Evolutionary conservation across 2,888 invertebrate species (phyloP), one percentile per base, ranked within the genome.

Genomic region (Phorcus lineatus): DNA sequence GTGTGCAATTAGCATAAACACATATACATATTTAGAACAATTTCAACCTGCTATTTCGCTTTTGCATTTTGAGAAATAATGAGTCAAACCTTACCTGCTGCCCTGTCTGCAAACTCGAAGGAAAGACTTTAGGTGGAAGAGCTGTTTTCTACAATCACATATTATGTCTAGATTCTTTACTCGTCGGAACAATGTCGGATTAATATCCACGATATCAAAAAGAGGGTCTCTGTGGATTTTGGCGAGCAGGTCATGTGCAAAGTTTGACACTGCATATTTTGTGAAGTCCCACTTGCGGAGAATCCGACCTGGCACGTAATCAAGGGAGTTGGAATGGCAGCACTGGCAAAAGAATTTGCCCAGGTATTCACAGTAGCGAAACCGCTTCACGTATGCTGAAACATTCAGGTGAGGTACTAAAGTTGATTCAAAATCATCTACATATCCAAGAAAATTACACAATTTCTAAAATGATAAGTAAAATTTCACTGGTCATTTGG

Each of bases 321-420:
- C 95, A 80, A 95, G 94, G 91, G 96, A 95, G 92, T 96, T 96
- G 31, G 95, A 95, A 93, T 97, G 97, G 91, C 97, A 97, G 70
- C 96, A 96, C 16, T 96, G 96, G 90, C 97, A 97, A 93, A 97
- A 96, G 93, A 96, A 96, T 90, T 96, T 95, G 13, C 97, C 97
- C 82, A 96, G 94, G 93, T 97, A 97, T 88, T 96, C 95, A 91
- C 97, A 97, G 90, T 96, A 97, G 19, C 97, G 95, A 93, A 96
- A 96, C 87, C 95, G 95, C 81, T 95, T 95, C 16, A 96, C 95
- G 91, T 96, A 96, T 84, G 95, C 91, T 88, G 85, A 52, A 85
- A 84, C 62, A 47, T 47, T 47, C 47, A 47, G 47, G 13, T 9
- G 47, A 47, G 1, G 7, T 36, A 36, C 11, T 13, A 4, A 47